Percentiles rank a stretch among this genome's conserved stretches.
Evolutionary conservation across 2,888 invertebrate genomes (phyloP).

Genomic region (Eudemis profundana): DNA sequence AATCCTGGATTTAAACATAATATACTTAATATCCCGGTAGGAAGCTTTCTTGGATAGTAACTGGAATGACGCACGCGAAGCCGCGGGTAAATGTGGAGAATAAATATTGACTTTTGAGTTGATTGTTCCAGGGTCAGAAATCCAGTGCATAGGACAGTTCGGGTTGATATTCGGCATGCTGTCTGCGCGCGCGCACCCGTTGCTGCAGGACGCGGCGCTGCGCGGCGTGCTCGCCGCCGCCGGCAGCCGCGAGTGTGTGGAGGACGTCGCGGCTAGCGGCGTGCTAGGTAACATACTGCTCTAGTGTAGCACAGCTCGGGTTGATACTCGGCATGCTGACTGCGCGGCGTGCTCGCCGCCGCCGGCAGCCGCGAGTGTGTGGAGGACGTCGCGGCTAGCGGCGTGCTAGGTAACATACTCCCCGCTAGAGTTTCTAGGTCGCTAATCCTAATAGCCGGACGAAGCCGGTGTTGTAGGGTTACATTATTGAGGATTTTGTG

Average conservation of each 20-base stretch:
- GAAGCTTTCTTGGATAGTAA: too few relatives aligned
- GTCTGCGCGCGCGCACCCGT: conserved; percentile 68
- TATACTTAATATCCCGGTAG: too few relatives aligned
- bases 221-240: conserved; percentile 88
- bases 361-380: conserved; percentile 96
- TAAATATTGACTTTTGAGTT: background rate
- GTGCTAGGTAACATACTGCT: conserved; percentile 81
- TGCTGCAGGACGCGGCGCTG: conserved; percentile 90
- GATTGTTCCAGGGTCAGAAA: conserved; percentile 89
- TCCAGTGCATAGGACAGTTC: conserved; percentile 98
- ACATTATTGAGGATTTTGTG: too few relatives aligned
- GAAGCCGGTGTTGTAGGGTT: too few relatives aligned
- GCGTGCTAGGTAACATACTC: conserved; percentile 85
- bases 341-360: conserved; percentile 85
- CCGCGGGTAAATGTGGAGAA: too few relatives aligned
- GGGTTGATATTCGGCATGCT: conserved; percentile 90
- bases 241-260: conserved; percentile 97
- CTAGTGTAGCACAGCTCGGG: conserved; percentile 88
- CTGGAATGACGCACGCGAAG: too few relatives aligned
- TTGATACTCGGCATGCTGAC: conserved; percentile 89
- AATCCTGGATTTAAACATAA: too few relatives aligned
- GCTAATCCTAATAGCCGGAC: too few relatives aligned
- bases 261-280: conserved; percentile 95
- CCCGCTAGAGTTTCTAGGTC: too few relatives aligned
- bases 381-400: conserved; percentile 95